Percentiles rank a stretch among this genome's conserved stretches.
Conservation (phyloP, 2,888 invertebrate genomes). For the Stenchaetothrips biformis region DNA sequence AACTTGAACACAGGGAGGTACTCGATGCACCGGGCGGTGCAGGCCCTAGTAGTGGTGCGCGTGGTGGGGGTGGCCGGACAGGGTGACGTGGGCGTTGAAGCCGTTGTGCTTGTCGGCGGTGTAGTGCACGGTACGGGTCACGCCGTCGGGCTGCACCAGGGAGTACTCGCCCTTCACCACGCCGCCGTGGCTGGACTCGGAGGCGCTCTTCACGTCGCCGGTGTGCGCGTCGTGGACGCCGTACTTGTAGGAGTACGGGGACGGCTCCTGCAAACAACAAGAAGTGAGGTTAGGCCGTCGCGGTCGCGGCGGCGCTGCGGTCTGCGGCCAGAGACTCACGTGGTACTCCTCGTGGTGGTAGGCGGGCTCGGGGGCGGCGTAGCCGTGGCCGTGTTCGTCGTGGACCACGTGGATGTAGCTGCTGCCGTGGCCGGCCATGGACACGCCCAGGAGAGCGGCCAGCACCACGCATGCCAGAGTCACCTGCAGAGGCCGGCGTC, state of each 20-base stretch:
- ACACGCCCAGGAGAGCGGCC: background rate
- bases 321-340: background rate
- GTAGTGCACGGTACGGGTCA: constrained; percentile 11
- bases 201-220: background rate
- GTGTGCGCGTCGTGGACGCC: constrained; percentile 16
- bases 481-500: background rate
- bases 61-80: constrained; percentile 10
- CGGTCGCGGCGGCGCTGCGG: background rate
- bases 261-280: background rate
- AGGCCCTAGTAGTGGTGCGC: constrained; percentile 8
- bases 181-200: constrained; percentile 1
- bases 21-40: background rate
- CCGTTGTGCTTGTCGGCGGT: constrained; percentile 13
- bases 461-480: background rate
- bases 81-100: constrained; percentile 22
- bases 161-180: background rate
- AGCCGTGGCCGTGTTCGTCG: background rate
- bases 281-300: background rate
- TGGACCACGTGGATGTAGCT: constrained; percentile 20
- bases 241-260: constrained; percentile 18
- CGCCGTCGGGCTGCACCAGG: background rate
- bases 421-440: background rate
- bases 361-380: background rate
- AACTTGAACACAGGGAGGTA: background rate
- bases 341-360: constrained; percentile 22